Percentiles rank a stretch among this genome's conserved stretches.
Evolutionary conservation across 2,113 vertebrate species (phyloP).

Genomic region (Macrotis lagotis): DNA sequence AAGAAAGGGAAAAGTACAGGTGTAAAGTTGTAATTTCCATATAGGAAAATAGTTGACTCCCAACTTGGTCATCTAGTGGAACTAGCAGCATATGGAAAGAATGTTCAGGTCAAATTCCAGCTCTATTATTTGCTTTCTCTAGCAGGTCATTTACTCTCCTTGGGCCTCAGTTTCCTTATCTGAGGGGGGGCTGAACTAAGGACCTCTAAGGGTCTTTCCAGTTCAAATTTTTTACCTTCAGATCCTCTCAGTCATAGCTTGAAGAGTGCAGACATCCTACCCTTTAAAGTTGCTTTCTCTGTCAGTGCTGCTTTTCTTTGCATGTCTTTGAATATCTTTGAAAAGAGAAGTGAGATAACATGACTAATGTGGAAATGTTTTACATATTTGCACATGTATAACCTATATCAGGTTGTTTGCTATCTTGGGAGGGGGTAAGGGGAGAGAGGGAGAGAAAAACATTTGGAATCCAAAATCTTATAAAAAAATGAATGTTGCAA

Average conservation of each 20-base stretch:
- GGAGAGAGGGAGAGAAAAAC: neutral
- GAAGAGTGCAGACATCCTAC: neutral
- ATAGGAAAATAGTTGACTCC: neutral
- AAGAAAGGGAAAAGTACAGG: neutral
- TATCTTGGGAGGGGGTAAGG: neutral
- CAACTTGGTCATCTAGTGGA: neutral
- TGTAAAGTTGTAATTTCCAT: neutral
- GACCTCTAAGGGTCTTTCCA: neutral
- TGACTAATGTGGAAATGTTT: neutral
- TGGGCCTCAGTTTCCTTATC: neutral
- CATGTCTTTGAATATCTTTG: neutral
- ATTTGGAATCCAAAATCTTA: neutral
- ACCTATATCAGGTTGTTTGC: neutral
- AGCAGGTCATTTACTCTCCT: neutral
- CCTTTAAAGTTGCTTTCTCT: neutral
- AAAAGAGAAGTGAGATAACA: neutral
- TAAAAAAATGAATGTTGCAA: neutral
- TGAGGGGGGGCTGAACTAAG: neutral
- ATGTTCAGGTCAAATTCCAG: neutral
- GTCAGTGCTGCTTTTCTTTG: neutral
- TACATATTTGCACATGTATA: neutral
- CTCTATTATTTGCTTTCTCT: neutral
- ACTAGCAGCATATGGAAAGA: neutral
- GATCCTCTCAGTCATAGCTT: neutral
- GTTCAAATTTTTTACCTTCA: neutral